Conservation (phyloP, 2,113 vertebrate species). For the Lophura nycthemera region DNA sequence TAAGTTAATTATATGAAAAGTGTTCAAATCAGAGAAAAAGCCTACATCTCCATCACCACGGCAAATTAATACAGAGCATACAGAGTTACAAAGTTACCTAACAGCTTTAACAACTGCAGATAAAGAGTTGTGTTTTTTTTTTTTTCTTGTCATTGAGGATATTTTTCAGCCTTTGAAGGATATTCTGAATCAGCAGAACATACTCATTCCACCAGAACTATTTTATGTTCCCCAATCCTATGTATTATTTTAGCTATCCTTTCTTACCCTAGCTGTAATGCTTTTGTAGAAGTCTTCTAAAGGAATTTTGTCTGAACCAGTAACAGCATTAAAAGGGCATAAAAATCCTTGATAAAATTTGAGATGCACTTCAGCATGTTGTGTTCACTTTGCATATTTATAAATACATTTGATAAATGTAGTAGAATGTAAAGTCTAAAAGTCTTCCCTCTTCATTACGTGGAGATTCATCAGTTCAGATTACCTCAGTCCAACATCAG, state of each 20-base stretch:
- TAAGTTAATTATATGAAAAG: not conserved
- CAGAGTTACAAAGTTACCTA: too few relatives aligned
- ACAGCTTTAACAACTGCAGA: not conserved
- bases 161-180: not conserved
- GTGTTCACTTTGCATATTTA: not conserved
- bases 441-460: not conserved
- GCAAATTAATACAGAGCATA: not conserved
- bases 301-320: not conserved
- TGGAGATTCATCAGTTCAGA: not conserved
- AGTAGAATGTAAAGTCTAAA: not conserved
- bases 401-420: not conserved
- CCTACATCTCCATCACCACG: not conserved
- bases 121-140: not conserved
- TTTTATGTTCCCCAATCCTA: not conserved
- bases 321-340: not conserved
- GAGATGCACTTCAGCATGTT: not conserved
- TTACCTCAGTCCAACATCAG: not conserved
- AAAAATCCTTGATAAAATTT: not conserved
- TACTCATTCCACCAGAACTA: not conserved
- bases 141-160: rapidly evolving
- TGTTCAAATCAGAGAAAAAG: not conserved
- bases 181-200: not conserved
- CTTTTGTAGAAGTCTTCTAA: not conserved
- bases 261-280: not conserved
- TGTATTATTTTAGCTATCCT: not conserved